Percentiles rank a stretch among this genome's conserved stretches.
phyloP scores from a whole-genome alignment of 1,140 invertebrate species.

The Conus betulinus region DNA sequence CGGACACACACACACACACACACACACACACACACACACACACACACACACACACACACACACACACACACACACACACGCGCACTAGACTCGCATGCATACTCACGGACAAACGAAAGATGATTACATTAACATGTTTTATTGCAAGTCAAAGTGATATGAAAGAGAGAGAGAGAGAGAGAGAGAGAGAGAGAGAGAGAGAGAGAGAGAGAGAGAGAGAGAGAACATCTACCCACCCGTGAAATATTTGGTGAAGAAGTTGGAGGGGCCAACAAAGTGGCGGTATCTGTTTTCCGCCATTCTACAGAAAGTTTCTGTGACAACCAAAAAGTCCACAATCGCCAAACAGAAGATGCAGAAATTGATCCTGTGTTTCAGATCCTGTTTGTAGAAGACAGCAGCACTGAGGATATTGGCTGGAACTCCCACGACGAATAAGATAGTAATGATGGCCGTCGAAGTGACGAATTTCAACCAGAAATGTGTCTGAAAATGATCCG shows the following conservation, averaged over 20 bases:
- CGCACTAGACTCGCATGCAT: too few relatives aligned
- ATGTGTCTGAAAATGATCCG: background rate
- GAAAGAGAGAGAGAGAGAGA: background rate
- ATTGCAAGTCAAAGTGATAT: too few relatives aligned
- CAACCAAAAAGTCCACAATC: background rate
- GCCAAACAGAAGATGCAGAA: slow-evolving; percentile 6
- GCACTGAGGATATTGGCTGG: background rate
- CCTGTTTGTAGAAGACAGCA: slow-evolving; percentile 9
- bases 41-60: too few relatives aligned
- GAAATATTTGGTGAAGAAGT: background rate
- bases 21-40: too few relatives aligned
- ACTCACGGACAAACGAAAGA: too few relatives aligned
- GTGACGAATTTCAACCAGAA: background rate
- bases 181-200: background rate
- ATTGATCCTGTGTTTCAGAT: background rate
- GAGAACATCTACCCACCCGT: background rate
- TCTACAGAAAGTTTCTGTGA: background rate
- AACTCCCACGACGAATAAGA: background rate
- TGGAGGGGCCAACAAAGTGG: background rate
- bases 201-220: background rate
- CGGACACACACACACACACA: too few relatives aligned
- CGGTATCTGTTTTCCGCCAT: background rate
- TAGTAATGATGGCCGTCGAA: background rate
- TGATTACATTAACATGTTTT: too few relatives aligned
- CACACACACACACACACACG: too few relatives aligned